phyloP scores from a whole-genome alignment of 2,113 vertebrate genomes.

The Alligator mississippiensis region DNA sequence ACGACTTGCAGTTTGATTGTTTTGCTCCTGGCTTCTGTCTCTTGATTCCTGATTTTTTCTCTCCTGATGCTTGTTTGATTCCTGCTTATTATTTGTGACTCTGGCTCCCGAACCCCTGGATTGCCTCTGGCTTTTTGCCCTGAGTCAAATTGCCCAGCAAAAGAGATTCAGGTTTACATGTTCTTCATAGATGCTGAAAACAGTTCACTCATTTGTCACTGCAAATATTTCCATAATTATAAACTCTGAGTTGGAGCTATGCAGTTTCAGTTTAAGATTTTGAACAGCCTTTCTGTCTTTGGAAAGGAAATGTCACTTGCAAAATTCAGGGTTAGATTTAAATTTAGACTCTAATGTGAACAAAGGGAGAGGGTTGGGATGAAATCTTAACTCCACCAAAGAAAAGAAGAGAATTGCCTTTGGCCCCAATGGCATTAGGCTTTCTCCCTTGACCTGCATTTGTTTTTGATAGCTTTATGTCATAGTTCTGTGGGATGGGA shows the following conservation, averaged over 20 bases:
- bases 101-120: too few species aligned
- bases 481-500: conserved; percentile 19
- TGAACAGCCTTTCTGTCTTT: too few species aligned
- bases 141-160: too few species aligned
- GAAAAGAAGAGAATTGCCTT: neutral
- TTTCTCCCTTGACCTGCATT: neutral
- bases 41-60: too few species aligned
- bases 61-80: too few species aligned
- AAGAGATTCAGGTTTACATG: neutral
- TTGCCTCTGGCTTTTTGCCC: too few species aligned
- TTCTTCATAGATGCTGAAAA: neutral
- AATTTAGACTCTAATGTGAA: neutral
- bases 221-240: neutral
- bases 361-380: neutral
- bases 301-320: neutral
- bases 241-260: neutral
- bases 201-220: neutral
- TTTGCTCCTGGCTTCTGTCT: too few species aligned
- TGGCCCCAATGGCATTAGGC: neutral
- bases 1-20: too few species aligned
- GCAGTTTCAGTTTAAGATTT: neutral
- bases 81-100: too few species aligned
- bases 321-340: neutral
- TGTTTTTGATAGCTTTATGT: neutral
- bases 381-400: conserved; percentile 48